Percentiles rank a stretch among this genome's conserved stretches.
These are phyloP conservation scores for Tinea trinotella DNA, from an alignment of 2,888 invertebrate species.

Conservation along the genomic window DNA sequence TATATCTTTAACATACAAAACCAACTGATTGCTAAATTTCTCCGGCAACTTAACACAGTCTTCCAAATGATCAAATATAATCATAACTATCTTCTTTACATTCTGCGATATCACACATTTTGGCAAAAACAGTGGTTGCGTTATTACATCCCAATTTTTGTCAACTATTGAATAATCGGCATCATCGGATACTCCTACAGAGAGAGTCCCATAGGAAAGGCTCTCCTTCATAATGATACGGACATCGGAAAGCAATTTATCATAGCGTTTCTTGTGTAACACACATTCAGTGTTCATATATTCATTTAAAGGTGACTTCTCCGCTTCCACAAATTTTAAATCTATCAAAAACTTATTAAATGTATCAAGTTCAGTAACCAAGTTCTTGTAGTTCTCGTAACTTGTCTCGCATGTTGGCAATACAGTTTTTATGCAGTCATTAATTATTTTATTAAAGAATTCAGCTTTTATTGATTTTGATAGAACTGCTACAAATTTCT, in stretches of 20 bases:
- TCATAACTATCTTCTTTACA: slow-evolving; percentile 46
- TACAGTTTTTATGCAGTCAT: slow-evolving; percentile 55
- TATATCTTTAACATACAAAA: slow-evolving; percentile 52
- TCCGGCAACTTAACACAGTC: slow-evolving; percentile 51
- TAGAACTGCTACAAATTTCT: slow-evolving; percentile 54
- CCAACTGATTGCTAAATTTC: slow-evolving; percentile 46
- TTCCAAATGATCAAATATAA: slow-evolving; percentile 54
- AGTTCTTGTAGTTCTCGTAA: slow-evolving; percentile 51
- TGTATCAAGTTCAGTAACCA: slow-evolving; percentile 52
- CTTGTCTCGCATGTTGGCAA: slow-evolving; percentile 55
- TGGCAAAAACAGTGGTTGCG: slow-evolving; percentile 52
- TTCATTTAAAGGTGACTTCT: slow-evolving; percentile 52
- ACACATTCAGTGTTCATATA: slow-evolving; percentile 59
- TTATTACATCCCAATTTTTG: slow-evolving; percentile 42
- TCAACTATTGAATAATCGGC: slow-evolving; percentile 38
- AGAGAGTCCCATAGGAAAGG: slow-evolving; percentile 44
- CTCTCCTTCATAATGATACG: slow-evolving; percentile 46
- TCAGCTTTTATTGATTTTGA: slow-evolving; percentile 48
- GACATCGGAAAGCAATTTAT: slow-evolving; percentile 51
- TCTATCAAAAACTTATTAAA: slow-evolving; percentile 63
- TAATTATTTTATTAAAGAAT: slow-evolving; percentile 58
- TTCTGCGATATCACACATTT: slow-evolving; percentile 58
- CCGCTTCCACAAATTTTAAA: slow-evolving; percentile 51
- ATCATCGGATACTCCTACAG: slow-evolving; percentile 36
- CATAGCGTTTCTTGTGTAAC: slow-evolving; percentile 60